phyloP scores from a whole-genome alignment of 2,113 vertebrate genomes.

The Anas platyrhynchos region DNA sequence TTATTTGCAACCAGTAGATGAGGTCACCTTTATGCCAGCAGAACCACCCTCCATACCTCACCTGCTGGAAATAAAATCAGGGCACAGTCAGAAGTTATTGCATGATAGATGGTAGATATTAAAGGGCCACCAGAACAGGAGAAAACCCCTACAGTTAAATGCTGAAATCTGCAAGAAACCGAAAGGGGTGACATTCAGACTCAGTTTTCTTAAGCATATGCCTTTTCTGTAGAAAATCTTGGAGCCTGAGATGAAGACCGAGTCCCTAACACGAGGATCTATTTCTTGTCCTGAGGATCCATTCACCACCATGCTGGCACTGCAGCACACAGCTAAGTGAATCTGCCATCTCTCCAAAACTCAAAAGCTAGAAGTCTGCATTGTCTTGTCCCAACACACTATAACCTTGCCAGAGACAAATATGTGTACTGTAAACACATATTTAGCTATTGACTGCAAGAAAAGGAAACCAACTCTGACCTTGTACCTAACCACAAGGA shows the following conservation, averaged over 20 bases:
- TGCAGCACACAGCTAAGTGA: background rate
- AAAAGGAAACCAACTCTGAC: background rate
- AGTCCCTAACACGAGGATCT: rapidly evolving
- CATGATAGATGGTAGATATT: background rate
- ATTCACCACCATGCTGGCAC: background rate
- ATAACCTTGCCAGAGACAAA: background rate
- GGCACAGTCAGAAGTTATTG: background rate
- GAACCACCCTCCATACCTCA: background rate
- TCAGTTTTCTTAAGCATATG: background rate
- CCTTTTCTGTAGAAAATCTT: background rate
- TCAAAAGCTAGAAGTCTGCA: background rate
- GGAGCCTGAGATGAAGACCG: rapidly evolving
- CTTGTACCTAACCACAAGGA: rapidly evolving
- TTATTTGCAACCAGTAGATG: background rate
- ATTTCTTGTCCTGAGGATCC: background rate
- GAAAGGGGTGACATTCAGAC: background rate
- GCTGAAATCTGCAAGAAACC: background rate
- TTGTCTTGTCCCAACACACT: background rate
- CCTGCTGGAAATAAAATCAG: background rate
- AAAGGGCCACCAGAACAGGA: background rate
- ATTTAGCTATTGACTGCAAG: background rate
- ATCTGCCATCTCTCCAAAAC: background rate
- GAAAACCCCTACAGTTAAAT: background rate
- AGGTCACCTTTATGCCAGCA: background rate
- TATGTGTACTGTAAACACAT: background rate